Base-by-base conservation (phyloP, 2,113 vertebrate genomes). In the Cettia cetti region DNA sequence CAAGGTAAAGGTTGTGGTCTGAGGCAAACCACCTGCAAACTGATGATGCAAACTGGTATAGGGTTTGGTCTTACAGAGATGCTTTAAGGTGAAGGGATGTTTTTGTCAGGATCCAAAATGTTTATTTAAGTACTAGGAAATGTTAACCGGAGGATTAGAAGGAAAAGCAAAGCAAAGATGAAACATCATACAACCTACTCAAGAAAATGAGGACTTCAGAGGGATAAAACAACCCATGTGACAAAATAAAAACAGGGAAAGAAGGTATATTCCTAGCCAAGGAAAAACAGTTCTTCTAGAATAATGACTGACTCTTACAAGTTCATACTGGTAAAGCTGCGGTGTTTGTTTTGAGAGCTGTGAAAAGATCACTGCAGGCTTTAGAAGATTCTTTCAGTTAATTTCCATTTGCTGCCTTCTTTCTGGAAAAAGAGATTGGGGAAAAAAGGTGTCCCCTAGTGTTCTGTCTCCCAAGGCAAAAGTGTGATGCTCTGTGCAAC, bases 371-470 rank as follows among this genome's bases (percentile, higher is more conserved):
- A 44, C 59, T 72, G 42, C 44, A 82, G 61, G n/a, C 70, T 80
- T 77, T 80, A 76, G 42, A 82, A 68, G 35, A 69, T 89, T 28
- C 37, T 53, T 89, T 66, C 35, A 69, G 11, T 85, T 90, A 72
- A 37, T 78, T 81, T 82, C 28, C 63, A 2, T 75, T 81, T 86
- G 10, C 33, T 85, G 49, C 24, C 16, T 91, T 77, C 24, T 65
- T 82, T 79, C 45, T 64, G 45, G 71, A 76, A 89, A 53, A 85
- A 57, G 19, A 44, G 13, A 64, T 31, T 40, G 37, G 20, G 16
- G 16, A 2, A 28, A 69, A 49, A 89, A 37, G 19, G 3, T 30
- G 13, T 84, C 15, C 16, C 37, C 9, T 68, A 11, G 33, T 52
- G 8, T 45, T 3, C 14, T 31, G 3, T 45, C 1, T 6, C 5